Evolutionary conservation across 2,797 vertebrate species (phyloP), one percentile per base, ranked within the genome.

Genomic region (Carcharodon carcharias): DNA sequence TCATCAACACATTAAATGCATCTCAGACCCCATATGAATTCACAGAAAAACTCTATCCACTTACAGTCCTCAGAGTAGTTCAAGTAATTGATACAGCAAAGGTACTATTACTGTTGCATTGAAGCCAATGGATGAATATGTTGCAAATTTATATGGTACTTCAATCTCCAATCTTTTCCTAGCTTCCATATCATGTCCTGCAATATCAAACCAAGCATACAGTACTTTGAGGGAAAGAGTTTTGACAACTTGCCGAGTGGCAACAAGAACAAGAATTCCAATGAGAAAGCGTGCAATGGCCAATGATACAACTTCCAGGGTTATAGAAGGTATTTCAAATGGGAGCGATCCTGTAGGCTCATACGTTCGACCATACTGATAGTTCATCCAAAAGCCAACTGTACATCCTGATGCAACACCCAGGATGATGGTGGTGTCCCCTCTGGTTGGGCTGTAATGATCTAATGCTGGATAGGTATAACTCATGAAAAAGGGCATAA

Each of bases 141-240:
- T 99, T 96, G 97, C 96, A 94, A 99, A 99, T 97, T 99, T 99
- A 18, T 98, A 99, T 0, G 99, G 99, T 96, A 99, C 99, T 97
- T 99, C 99, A 0, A 99, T 99, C 96, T 99, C 98, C 96, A 98
- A 98, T 93, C 98, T 98, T 54, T 97, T 98, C 92, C 97, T 98
- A 95, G 98, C 99, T 1, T 97, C 96, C 92, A 63, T 35, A 96
- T 99, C 98, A 0, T 85, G 45, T 0, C 96, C 26, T 26, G 97
- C 97, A 82, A 99, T 98, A 8, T 96, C 96, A 97, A 99, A 98
- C 97, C 97, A 97, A 0, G 96, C 98, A 45, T 98, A 98, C 31
- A 99, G 96, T 28, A 97, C 7, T 3, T 96, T 96, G 16, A 99
- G 98, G 0, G 98, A 98, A 50, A 97, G 1, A 0, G 96, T 98